These are phyloP conservation scores for Drosophila emarginata DNA, from an alignment of 2,888 invertebrate species.

Conservation along the genomic window DNA sequence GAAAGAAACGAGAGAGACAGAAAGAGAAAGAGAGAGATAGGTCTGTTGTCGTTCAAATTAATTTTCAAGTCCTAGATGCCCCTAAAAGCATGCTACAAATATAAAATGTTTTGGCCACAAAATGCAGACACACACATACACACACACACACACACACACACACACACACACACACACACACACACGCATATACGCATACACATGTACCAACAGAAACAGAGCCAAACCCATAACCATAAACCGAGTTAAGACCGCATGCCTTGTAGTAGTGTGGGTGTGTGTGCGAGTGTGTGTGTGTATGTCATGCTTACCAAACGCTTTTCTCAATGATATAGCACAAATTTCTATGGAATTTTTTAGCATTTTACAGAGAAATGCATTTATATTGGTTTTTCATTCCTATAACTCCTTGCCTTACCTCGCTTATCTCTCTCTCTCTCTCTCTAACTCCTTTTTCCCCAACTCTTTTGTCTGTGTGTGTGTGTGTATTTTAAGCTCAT, in stretches of 20 bases:
- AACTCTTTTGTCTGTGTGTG: slow-evolving; percentile 2
- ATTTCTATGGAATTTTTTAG: slow-evolving; percentile 40
- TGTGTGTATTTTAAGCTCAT: slow-evolving; percentile 58
- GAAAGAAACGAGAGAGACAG: neutral
- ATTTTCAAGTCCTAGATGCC: neutral
- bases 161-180: slow-evolving; percentile 12
- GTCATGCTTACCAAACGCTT: slow-evolving; percentile 53
- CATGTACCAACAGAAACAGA: slow-evolving; percentile 5
- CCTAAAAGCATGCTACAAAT: slow-evolving; percentile 35
- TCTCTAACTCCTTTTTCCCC: neutral
- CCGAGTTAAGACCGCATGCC: slow-evolving; percentile 40
- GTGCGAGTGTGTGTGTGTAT: slow-evolving; percentile 1
- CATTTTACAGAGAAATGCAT: slow-evolving; percentile 27
- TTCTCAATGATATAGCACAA: slow-evolving; percentile 56
- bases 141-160: neutral
- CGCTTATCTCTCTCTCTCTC: neutral
- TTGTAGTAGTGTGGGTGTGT: neutral
- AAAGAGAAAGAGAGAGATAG: neutral
- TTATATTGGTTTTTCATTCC: slow-evolving; percentile 27
- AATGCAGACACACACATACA: slow-evolving; percentile 12
- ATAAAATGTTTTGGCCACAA: slow-evolving; percentile 58
- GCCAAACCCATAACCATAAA: slow-evolving; percentile 36
- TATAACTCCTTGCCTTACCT: neutral
- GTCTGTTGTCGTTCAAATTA: slow-evolving; percentile 1
- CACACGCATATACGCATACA: neutral